A percentile compares a stretch with the other conserved stretches of the same genome.
Conservation (phyloP, 2,888 invertebrate genomes). For the Agonopterix heracliana region DNA sequence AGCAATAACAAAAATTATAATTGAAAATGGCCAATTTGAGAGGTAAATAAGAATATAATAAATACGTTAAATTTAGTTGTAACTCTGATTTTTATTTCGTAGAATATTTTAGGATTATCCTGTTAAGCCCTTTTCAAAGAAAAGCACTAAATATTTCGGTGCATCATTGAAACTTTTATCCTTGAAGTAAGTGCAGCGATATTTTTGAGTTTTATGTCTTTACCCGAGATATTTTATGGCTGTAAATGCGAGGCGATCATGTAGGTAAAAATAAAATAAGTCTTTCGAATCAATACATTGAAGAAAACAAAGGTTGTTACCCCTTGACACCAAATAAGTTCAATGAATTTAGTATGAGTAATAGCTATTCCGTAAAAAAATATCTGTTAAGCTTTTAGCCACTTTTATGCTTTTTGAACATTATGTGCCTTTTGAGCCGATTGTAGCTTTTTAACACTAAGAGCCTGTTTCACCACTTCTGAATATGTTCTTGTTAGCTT, state of each 20-base stretch:
- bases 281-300: neutral
- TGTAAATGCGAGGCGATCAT: slow-evolving; percentile 8
- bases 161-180: slow-evolving; percentile 8
- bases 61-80: neutral
- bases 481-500: too few species aligned
- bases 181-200: slow-evolving; percentile 8
- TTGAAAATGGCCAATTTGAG: neutral
- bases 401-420: too few species aligned
- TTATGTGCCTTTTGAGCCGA: too few species aligned
- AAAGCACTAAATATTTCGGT: neutral
- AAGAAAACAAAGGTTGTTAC: slow-evolving; percentile 2
- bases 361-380: too few species aligned
- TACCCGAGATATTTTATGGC: slow-evolving; percentile 23
- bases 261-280: slow-evolving; percentile 2
- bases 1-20: neutral
- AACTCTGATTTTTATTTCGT: neutral
- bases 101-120: neutral
- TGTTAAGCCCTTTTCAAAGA: neutral
- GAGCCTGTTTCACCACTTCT: too few species aligned
- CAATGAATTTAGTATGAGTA: too few species aligned
- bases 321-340: neutral
- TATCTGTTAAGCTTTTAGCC: too few species aligned
- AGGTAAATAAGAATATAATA: neutral
- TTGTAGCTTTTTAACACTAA: too few species aligned
- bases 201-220: slow-evolving; percentile 20